phyloP scores from a whole-genome alignment of 1,140 invertebrate genomes.

The Nasonia giraulti region DNA sequence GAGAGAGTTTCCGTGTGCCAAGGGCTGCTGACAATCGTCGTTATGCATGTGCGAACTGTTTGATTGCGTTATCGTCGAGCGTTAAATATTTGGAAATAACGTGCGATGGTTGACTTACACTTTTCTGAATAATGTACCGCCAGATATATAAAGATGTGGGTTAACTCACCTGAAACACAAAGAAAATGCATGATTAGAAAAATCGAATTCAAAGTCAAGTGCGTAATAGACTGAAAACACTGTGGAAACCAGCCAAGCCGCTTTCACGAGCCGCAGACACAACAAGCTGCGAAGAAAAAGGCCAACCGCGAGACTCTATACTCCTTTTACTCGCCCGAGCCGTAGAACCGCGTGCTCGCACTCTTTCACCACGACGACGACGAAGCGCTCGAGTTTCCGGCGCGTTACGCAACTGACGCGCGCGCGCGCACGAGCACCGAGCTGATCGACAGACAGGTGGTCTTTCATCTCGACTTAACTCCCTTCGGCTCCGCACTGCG shows the following conservation, averaged over 20 bases:
- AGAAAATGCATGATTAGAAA: not conserved
- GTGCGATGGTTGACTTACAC: not conserved
- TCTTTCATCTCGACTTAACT: conserved; percentile 52
- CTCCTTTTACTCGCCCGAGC: not conserved
- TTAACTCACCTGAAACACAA: conserved; percentile 24
- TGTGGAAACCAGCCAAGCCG: not conserved
- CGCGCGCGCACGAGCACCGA: not conserved
- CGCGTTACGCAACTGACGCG: conserved; percentile 28
- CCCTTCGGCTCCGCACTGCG: not conserved
- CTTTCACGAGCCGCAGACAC: not conserved
- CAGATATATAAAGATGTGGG: not conserved
- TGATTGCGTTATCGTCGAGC: no score
- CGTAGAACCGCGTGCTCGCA: not conserved
- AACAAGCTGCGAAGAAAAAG: not conserved
- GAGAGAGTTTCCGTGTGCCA: not conserved
- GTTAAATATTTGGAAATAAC: no score
- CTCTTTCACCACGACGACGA: not conserved
- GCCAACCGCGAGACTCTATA: not conserved
- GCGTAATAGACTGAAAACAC: not conserved
- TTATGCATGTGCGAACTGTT: no score
- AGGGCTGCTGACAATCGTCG: no score
- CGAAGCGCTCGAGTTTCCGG: conserved; percentile 3
- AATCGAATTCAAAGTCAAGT: not conserved
- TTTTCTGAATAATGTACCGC: no score
- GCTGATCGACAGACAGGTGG: conserved; percentile 50